phyloP scores from a whole-genome alignment of 2,113 vertebrate species.

The Oreochromis tanganicae region DNA sequence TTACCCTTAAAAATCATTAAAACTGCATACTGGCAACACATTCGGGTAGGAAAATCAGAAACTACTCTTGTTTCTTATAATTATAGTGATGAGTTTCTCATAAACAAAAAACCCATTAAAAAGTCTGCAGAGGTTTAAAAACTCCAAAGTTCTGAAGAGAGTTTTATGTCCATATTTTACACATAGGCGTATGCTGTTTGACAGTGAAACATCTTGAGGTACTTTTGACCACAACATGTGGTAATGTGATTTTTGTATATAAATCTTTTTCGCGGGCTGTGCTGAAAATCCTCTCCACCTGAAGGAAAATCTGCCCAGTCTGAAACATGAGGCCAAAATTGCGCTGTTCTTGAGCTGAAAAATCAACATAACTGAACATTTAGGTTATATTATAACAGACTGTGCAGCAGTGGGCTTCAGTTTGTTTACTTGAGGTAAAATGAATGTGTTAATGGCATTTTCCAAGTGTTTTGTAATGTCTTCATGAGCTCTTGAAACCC shows the following conservation, averaged over 20 bases:
- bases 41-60: not conserved
- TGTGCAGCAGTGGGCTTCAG: not conserved
- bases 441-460: not conserved
- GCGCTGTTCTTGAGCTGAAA: not conserved
- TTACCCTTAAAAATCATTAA: not conserved
- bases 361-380: not conserved
- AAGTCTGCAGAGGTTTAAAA: not conserved
- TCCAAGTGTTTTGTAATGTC: not conserved
- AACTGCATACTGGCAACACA: not conserved
- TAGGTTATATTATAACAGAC: not conserved
- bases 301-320: not conserved
- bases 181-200: slow-evolving; percentile 3
- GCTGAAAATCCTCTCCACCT: slow-evolving; percentile 4
- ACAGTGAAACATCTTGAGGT: slow-evolving; percentile 15
- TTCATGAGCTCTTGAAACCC: not conserved
- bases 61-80: not conserved
- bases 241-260: slow-evolving; percentile 7
- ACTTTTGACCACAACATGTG: slow-evolving; percentile 32
- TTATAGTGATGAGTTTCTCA: not conserved
- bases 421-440: not conserved
- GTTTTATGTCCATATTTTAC: slow-evolving; percentile 5
- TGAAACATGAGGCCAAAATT: not conserved
- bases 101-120: not conserved
- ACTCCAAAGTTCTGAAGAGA: not conserved
- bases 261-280: slow-evolving; percentile 23